Evolutionary conservation across 2,113 vertebrate species (phyloP).

Genomic region (Martes martes): DNA sequence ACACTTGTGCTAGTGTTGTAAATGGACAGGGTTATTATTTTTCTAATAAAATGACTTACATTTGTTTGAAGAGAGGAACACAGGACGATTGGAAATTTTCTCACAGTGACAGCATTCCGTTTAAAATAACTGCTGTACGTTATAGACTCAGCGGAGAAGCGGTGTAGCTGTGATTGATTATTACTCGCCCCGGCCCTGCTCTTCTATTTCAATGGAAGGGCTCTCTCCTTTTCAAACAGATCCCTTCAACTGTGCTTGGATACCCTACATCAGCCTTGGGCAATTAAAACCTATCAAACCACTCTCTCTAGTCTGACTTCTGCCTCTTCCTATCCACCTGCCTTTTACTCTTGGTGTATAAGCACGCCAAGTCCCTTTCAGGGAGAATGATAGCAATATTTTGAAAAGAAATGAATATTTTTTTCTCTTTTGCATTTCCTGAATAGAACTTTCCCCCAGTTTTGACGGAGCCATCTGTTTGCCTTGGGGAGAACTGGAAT

Average conservation of each 20-base stretch:
- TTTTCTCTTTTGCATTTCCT: background rate
- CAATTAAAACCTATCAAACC: too few species aligned
- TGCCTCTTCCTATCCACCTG: background rate
- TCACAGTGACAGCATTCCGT: background rate
- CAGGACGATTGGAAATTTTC: background rate
- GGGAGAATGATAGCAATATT: background rate
- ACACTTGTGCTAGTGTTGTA: slow-evolving; percentile 22
- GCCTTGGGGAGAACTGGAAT: background rate
- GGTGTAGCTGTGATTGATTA: background rate
- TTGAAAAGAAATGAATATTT: background rate
- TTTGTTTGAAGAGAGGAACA: slow-evolving; percentile 48
- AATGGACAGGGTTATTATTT: slow-evolving; percentile 35
- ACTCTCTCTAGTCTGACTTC: background rate
- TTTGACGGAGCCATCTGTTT: background rate
- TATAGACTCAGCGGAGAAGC: background rate
- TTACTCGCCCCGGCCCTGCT: background rate
- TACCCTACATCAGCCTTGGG: too few species aligned
- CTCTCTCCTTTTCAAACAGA: background rate
- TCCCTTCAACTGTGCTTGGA: background rate
- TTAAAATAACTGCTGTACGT: background rate
- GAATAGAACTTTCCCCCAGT: background rate
- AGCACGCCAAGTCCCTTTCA: background rate
- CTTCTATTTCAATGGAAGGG: background rate
- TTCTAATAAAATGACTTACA: slow-evolving; percentile 39
- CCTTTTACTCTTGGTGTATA: background rate